Evolutionary conservation across 2,797 vertebrate genomes (phyloP).

Genomic region (Onychomys arenicola): DNA sequence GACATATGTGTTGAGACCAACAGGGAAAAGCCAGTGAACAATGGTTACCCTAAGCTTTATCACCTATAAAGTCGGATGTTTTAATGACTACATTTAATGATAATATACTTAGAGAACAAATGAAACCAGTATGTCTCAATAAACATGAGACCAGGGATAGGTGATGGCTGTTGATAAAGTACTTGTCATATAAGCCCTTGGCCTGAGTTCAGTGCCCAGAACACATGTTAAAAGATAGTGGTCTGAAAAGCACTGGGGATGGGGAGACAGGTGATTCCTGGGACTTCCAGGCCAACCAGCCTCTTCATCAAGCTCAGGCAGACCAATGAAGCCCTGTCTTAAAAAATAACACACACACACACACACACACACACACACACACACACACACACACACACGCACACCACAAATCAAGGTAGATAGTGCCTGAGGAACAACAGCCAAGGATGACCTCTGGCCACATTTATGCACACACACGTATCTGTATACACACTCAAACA

Average conservation of each 20-base stretch:
- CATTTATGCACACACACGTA: background rate
- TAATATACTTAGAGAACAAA: background rate
- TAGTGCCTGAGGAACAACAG: background rate
- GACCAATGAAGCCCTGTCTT: background rate
- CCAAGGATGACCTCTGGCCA: background rate
- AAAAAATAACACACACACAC: background rate
- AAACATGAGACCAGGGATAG: background rate
- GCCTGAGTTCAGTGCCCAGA: background rate
- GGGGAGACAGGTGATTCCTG: background rate
- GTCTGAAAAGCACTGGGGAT: background rate
- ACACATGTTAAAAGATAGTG: background rate
- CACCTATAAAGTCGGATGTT: background rate
- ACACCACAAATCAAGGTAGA: background rate
- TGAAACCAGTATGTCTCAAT: background rate
- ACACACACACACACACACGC: background rate
- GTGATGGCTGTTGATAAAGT: background rate
- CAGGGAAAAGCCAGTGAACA: background rate
- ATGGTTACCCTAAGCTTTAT: background rate
- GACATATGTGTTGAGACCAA: background rate
- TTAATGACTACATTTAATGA: background rate
- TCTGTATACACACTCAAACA: background rate
- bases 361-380: background rate
- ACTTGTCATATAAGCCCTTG: background rate
- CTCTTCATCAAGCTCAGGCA: background rate
- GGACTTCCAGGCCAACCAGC: background rate